Evolutionary conservation across 2,888 invertebrate species (phyloP).

Genomic region (Schizotus pectinicornis): DNA sequence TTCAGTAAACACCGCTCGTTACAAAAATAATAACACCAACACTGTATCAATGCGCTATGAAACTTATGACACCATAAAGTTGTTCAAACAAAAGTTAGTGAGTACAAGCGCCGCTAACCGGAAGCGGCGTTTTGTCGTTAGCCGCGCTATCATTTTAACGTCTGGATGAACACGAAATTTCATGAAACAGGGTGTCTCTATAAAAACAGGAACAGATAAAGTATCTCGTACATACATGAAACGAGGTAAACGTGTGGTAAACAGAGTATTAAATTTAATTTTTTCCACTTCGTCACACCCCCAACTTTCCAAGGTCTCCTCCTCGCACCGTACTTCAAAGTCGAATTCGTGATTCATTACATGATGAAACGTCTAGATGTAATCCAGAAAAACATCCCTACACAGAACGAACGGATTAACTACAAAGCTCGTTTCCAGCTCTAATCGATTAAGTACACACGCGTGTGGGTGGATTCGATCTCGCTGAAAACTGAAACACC

Average conservation of each 20-base stretch:
- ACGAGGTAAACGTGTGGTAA: neutral
- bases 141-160: slow-evolving; percentile 24
- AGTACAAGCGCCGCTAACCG: slow-evolving; percentile 1
- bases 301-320: neutral
- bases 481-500: no score
- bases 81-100: neutral
- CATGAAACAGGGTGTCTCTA: slow-evolving; percentile 13
- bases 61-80: slow-evolving; percentile 15
- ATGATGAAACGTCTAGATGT: no score
- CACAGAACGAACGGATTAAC: no score
- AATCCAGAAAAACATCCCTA: no score
- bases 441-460: no score
- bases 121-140: slow-evolving; percentile 25
- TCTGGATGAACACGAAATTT: slow-evolving; percentile 27
- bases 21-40: neutral
- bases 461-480: no score
- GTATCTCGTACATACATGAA: neutral
- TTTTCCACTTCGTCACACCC: slow-evolving; percentile 13
- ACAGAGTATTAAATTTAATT: slow-evolving; percentile 13
- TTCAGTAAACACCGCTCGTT: slow-evolving; percentile 12
- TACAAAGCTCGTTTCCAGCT: no score
- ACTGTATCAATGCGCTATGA: neutral
- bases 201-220: slow-evolving; percentile 4
- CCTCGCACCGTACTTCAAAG: no score
- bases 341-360: no score